phyloP scores from a whole-genome alignment of 2,113 vertebrate species.

The Lophius piscatorius region DNA sequence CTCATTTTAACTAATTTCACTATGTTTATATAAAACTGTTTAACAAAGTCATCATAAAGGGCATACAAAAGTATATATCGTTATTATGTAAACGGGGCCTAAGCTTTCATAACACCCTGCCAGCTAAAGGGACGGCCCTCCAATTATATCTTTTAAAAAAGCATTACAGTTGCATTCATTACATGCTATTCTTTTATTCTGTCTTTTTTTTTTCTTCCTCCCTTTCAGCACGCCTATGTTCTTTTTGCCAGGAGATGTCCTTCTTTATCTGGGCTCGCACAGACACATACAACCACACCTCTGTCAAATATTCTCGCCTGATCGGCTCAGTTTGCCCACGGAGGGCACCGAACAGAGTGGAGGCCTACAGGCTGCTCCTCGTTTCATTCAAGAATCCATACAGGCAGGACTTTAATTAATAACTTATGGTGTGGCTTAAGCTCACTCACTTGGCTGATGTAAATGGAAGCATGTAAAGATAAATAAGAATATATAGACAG shows the following conservation, averaged over 20 bases:
- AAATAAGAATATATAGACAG: constrained; percentile 51
- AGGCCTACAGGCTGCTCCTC: constrained; percentile 39
- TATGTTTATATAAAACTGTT: too few relatives aligned
- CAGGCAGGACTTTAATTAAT: constrained; percentile 36
- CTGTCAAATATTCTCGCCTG: constrained; percentile 54
- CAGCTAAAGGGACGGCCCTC: neutral
- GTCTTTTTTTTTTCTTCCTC: constrained; percentile 1
- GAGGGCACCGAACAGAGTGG: constrained; percentile 33
- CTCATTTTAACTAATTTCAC: too few relatives aligned
- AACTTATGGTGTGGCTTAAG: constrained; percentile 29
- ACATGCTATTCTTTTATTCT: constrained; percentile 2
- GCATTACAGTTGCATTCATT: neutral
- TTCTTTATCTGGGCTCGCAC: constrained; percentile 63
- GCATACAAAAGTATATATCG: too few relatives aligned
- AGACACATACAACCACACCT: constrained; percentile 70
- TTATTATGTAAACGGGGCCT: too few relatives aligned
- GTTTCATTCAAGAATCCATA: constrained; percentile 15
- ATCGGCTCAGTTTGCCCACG: constrained; percentile 42
- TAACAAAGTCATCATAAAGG: too few relatives aligned
- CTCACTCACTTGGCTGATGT: constrained; percentile 41
- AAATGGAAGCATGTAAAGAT: constrained; percentile 39
- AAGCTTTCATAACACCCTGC: neutral
- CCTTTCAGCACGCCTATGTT: neutral
- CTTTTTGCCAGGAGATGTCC: constrained; percentile 46
- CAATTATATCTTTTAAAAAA: constrained; percentile 12